phyloP scores from a whole-genome alignment of 2,113 vertebrate species.

The Lipotes vexillifer region DNA sequence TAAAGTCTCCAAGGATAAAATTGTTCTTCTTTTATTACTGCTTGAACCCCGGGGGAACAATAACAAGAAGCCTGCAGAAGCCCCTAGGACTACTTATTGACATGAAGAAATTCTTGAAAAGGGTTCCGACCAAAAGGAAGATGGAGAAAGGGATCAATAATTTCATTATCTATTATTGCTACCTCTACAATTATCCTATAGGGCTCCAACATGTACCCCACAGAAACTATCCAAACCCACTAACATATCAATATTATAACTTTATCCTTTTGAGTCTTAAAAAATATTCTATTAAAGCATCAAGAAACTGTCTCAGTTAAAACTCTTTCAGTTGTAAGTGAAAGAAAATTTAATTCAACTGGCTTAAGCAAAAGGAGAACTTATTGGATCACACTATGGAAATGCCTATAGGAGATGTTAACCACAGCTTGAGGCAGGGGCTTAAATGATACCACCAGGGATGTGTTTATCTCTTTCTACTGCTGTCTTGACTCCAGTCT shows the following conservation, averaged over 20 bases:
- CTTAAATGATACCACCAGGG: not conserved
- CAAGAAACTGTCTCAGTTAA: not conserved
- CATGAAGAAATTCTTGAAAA: slow-evolving; percentile 15
- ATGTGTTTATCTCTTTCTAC: not conserved
- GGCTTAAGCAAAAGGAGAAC: not conserved
- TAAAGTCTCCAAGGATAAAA: not conserved
- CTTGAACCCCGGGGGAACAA: not conserved
- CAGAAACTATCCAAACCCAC: not conserved
- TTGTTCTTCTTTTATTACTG: not conserved
- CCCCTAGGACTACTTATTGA: not conserved
- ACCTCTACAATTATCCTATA: not conserved
- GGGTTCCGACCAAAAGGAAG: not conserved
- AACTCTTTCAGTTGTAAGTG: not conserved
- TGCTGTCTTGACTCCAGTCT: not conserved
- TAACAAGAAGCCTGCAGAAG: not conserved
- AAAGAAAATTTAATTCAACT: not conserved
- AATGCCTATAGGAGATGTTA: not conserved
- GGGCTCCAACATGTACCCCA: not conserved
- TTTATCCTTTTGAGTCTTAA: not conserved
- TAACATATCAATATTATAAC: not conserved
- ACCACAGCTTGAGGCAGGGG: not conserved
- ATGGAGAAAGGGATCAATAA: not conserved
- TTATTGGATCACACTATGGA: not conserved
- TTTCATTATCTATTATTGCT: not conserved
- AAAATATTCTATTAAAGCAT: not conserved